These are phyloP conservation scores for Punctoribates punctum DNA, from an alignment of 2,888 invertebrate genomes.

Conservation along the genomic window DNA sequence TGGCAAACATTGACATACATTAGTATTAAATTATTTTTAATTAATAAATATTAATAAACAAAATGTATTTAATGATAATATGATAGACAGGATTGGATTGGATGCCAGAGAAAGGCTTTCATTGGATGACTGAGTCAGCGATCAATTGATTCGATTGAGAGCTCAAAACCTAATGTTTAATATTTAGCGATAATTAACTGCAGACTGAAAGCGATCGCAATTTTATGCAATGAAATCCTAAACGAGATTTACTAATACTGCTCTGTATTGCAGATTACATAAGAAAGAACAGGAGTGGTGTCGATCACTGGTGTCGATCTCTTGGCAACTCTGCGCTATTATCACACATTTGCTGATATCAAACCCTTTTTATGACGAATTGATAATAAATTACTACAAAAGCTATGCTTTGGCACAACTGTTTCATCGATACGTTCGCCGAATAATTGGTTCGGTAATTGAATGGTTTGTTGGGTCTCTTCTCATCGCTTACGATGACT, in stretches of 20 bases:
- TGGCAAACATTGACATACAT: too few species aligned
- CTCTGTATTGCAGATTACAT: not conserved
- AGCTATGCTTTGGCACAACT: not conserved
- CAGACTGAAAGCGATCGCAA: not conserved
- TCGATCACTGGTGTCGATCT: not conserved
- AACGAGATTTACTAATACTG: constrained; percentile 1
- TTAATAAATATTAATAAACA: too few species aligned
- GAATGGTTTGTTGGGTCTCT: not conserved
- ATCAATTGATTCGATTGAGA: constrained; percentile 9
- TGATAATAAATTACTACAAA: not conserved
- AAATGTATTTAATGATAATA: not conserved
- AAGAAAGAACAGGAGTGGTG: not conserved
- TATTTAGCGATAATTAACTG: constrained; percentile 17
- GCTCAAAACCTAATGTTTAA: not conserved
- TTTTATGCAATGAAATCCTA: constrained; percentile 14
- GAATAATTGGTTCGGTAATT: not conserved
- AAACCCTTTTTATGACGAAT: constrained; percentile 2
- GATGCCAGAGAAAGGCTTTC: not conserved
- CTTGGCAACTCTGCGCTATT: constrained; percentile 6
- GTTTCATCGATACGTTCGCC: not conserved
- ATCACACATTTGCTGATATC: constrained; percentile 8
- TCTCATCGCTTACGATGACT: not conserved
- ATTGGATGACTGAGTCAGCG: not conserved
- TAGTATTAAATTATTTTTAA: too few species aligned
- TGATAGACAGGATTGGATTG: not conserved